These are phyloP conservation scores for Formica aserva DNA, from an alignment of 2,888 invertebrate genomes.

Conservation along the genomic window DNA sequence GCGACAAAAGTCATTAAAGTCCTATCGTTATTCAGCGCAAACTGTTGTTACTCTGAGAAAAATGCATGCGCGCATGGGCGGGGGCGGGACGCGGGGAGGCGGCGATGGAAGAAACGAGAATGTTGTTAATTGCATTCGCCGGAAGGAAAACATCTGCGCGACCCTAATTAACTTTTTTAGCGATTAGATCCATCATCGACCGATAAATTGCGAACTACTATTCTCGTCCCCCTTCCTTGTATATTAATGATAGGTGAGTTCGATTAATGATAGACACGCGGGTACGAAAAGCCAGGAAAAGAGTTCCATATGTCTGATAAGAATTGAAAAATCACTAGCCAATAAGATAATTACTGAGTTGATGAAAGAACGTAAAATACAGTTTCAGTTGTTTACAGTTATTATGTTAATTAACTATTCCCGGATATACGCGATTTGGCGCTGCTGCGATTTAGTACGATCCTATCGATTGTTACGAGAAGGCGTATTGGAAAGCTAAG, in stretches of 20 bases:
- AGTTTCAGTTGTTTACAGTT: not conserved
- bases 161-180: constrained; percentile 37
- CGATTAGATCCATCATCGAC: constrained; percentile 9
- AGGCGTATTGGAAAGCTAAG: constrained; percentile 53
- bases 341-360: constrained; percentile 7
- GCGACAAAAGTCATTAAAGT: constrained; percentile 45
- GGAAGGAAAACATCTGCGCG: constrained; percentile 36
- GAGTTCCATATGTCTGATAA: not conserved
- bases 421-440: constrained; percentile 27
- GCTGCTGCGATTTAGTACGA: not conserved
- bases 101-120: constrained; percentile 31
- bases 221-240: not conserved
- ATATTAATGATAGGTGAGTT: constrained; percentile 2
- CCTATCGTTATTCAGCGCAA: constrained; percentile 22
- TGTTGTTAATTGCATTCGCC: constrained; percentile 37
- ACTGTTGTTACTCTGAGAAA: constrained; percentile 25
- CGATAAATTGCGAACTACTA: constrained; percentile 2
- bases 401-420: constrained; percentile 41
- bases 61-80: constrained; percentile 8
- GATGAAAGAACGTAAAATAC: not conserved
- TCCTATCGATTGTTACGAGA: constrained; percentile 34
- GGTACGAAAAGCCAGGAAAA: not conserved
- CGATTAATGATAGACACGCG: not conserved
- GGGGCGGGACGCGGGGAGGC: not conserved
- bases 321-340: constrained; percentile 1